phyloP scores from a whole-genome alignment of 2,113 vertebrate species.

The Scomber colias region DNA sequence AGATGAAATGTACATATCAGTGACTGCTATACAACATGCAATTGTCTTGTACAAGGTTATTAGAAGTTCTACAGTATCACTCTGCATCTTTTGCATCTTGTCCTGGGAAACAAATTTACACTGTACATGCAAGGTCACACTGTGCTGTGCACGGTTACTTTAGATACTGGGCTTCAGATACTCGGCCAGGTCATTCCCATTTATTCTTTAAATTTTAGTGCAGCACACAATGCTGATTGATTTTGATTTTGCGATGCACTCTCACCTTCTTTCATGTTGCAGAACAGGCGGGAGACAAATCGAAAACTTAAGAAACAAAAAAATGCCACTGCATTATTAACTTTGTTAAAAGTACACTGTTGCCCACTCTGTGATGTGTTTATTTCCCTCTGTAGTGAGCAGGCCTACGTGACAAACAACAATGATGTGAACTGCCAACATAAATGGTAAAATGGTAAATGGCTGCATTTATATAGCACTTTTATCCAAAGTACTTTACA shows the following conservation, averaged over 20 bases:
- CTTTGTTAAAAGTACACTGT: constrained; percentile 48
- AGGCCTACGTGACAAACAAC: constrained; percentile 44
- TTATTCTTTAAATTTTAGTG: constrained; percentile 1
- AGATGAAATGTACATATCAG: too few relatives aligned
- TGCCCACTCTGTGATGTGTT: constrained; percentile 35
- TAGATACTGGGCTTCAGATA: neutral
- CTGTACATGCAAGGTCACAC: neutral
- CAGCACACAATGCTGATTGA: neutral
- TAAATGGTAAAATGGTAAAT: neutral
- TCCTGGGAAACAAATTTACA: neutral
- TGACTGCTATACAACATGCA: too few relatives aligned
- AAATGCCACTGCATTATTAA: constrained; percentile 53
- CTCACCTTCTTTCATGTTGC: constrained; percentile 12
- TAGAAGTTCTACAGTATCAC: too few relatives aligned
- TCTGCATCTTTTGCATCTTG: too few relatives aligned
- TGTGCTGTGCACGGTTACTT: neutral
- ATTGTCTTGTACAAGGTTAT: too few relatives aligned
- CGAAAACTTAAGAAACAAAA: constrained; percentile 7
- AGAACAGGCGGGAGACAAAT: constrained; percentile 9
- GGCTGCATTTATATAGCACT: too few relatives aligned
- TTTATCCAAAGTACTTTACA: too few relatives aligned
- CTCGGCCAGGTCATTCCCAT: neutral
- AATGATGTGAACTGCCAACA: constrained; percentile 39
- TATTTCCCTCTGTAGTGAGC: constrained; percentile 40
- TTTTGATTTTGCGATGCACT: neutral